Conservation (phyloP, 2,888 invertebrate genomes). For the Zootermopsis nevadensis region DNA sequence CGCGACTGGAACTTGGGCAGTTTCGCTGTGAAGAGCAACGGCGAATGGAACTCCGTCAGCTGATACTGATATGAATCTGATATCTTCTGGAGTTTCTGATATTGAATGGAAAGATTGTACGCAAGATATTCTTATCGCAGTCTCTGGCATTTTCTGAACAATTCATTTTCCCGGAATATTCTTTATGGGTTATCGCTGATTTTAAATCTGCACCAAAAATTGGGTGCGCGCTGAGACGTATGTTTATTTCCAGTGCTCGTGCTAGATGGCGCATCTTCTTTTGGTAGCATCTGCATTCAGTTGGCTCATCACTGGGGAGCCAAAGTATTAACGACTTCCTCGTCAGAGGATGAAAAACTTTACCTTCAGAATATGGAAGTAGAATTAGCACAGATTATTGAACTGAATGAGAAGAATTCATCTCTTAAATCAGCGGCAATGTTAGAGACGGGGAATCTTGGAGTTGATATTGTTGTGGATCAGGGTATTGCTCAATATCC, state of each 20-base stretch:
- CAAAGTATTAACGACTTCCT: conserved; percentile 62
- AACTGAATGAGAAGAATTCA: conserved; percentile 57
- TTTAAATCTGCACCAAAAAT: too few species aligned
- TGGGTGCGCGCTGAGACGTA: neutral
- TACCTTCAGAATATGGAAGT: conserved; percentile 59
- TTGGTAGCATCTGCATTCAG: conserved; percentile 62
- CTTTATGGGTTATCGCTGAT: too few species aligned
- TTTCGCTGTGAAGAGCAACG: too few species aligned
- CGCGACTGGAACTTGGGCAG: too few species aligned
- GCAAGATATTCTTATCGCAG: too few species aligned
- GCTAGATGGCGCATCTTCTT: conserved; percentile 63
- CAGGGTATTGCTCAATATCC: conserved; percentile 56
- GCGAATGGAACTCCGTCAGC: too few species aligned
- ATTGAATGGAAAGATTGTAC: too few species aligned
- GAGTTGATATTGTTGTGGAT: conserved; percentile 64
- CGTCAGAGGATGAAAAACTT: conserved; percentile 60
- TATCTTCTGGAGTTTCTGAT: too few species aligned
- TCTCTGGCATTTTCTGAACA: too few species aligned
- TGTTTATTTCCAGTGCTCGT: conserved; percentile 59
- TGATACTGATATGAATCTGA: too few species aligned
- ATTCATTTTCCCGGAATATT: too few species aligned
- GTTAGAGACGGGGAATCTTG: conserved; percentile 64
- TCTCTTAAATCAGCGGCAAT: conserved; percentile 59
- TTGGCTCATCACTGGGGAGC: conserved; percentile 64
- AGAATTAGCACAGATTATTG: conserved; percentile 48